Evolutionary conservation across 2,113 vertebrate species (phyloP).

Genomic region (Sebastes schlegelii): DNA sequence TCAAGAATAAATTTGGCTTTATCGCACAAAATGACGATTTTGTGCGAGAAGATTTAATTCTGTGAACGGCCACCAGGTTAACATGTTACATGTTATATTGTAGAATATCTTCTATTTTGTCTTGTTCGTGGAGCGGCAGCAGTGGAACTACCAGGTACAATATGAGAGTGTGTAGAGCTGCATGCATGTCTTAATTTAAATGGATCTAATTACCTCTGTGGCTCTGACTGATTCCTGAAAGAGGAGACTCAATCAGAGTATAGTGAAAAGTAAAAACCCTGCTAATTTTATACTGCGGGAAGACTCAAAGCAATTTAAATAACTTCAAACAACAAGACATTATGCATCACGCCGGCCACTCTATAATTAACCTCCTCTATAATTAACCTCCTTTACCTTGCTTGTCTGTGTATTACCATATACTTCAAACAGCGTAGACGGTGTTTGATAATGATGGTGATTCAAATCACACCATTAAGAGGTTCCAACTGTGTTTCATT

Average conservation of each 20-base stretch:
- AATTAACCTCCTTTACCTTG: slow-evolving; percentile 62
- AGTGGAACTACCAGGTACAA: background rate
- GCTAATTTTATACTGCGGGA: slow-evolving; percentile 25
- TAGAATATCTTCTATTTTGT: background rate
- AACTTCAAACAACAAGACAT: slow-evolving; percentile 55
- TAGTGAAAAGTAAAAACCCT: slow-evolving; percentile 27
- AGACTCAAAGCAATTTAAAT: slow-evolving; percentile 53
- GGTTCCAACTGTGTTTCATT: slow-evolving; percentile 28
- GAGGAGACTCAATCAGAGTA: slow-evolving; percentile 38
- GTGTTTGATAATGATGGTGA: slow-evolving; percentile 43
- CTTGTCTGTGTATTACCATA: slow-evolving; percentile 41
- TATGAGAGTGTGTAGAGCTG: background rate
- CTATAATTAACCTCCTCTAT: slow-evolving; percentile 58
- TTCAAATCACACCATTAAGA: slow-evolving; percentile 19
- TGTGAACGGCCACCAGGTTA: background rate
- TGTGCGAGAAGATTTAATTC: too few relatives aligned
- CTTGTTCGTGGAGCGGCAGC: background rate
- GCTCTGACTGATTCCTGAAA: slow-evolving; percentile 24
- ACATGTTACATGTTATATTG: too few relatives aligned
- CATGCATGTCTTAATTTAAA: slow-evolving; percentile 30
- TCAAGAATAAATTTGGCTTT: background rate
- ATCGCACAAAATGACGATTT: background rate
- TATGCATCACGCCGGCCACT: slow-evolving; percentile 13
- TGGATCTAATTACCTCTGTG: slow-evolving; percentile 38
- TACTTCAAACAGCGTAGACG: slow-evolving; percentile 39